A percentile compares a stretch with the other conserved stretches of the same genome.
These are phyloP conservation scores for Drosophila neonasuta DNA, from an alignment of 2,888 invertebrate species.

Conservation along the genomic window DNA sequence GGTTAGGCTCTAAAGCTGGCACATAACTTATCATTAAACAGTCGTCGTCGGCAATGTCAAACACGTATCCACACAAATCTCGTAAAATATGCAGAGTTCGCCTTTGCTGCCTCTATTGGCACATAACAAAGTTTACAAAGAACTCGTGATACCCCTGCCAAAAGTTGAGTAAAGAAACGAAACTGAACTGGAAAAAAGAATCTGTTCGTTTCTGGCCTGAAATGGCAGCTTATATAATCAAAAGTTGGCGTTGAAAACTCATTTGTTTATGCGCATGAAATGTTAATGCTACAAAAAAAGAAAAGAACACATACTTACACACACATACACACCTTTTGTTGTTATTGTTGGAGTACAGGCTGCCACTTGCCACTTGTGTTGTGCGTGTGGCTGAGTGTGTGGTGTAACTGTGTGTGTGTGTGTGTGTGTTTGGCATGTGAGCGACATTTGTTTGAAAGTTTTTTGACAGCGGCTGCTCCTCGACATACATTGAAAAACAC, in stretches of 20 bases:
- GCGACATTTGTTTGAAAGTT: constrained; percentile 76
- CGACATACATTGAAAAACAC: constrained; percentile 43
- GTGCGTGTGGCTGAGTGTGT: constrained; percentile 14
- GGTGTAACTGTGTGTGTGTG: constrained; percentile 14
- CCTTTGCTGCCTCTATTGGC: neutral
- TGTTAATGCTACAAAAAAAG: constrained; percentile 59
- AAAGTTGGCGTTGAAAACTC: constrained; percentile 67
- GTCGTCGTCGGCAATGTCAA: neutral
- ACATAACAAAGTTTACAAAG: constrained; percentile 29
- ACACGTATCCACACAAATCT: constrained; percentile 2
- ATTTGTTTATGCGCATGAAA: constrained; percentile 73
- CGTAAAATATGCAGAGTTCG: constrained; percentile 16
- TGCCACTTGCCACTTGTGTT: constrained; percentile 40
- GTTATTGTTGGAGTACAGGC: constrained; percentile 11
- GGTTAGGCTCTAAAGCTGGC: neutral
- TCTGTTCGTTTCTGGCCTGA: constrained; percentile 34
- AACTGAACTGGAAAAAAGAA: constrained; percentile 27
- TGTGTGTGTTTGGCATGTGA: constrained; percentile 65
- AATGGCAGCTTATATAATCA: constrained; percentile 64
- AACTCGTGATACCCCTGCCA: constrained; percentile 16
- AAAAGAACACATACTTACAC: constrained; percentile 13
- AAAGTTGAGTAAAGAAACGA: constrained; percentile 2
- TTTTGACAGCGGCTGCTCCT: constrained; percentile 66
- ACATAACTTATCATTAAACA: neutral
- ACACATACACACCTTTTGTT: constrained; percentile 28